A percentile compares a stretch with the other conserved stretches of the same genome.
phyloP scores from a whole-genome alignment of 2,888 invertebrate species.

The Brachyptera risi region DNA sequence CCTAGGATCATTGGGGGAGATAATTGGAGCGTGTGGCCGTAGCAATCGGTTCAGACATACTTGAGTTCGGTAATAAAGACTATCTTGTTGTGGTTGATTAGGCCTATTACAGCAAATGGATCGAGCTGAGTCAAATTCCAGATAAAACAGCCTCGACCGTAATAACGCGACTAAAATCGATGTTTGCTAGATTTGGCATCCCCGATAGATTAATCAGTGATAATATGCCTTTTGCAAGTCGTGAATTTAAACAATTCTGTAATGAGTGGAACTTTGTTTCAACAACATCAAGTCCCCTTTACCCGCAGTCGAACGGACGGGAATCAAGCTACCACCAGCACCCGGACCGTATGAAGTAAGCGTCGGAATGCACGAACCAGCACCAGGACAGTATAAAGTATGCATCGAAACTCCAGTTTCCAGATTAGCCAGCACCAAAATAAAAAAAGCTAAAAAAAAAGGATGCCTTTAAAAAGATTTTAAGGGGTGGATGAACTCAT shows the following conservation, averaged over 20 bases:
- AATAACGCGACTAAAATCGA: neutral
- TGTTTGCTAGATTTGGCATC: neutral
- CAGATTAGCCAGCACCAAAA: too few species aligned
- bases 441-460: too few species aligned
- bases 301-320: constrained; percentile 20
- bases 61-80: neutral
- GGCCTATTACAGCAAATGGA: constrained; percentile 4
- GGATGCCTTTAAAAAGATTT: too few species aligned
- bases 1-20: too few species aligned
- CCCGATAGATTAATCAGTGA: neutral
- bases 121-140: neutral
- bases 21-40: too few species aligned
- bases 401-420: too few species aligned
- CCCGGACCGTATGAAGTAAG: too few species aligned
- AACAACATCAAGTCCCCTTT: constrained; percentile 5
- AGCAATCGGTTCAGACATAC: constrained; percentile 2
- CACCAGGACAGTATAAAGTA: too few species aligned
- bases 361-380: too few species aligned
- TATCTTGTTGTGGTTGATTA: neutral
- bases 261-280: neutral
- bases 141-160: neutral
- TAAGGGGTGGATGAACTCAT: too few species aligned
- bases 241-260: neutral
- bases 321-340: too few species aligned
- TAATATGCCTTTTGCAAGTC: constrained; percentile 8